Conservation (phyloP, 2,888 invertebrate species). For the Hirtodrosophila confusa region DNA sequence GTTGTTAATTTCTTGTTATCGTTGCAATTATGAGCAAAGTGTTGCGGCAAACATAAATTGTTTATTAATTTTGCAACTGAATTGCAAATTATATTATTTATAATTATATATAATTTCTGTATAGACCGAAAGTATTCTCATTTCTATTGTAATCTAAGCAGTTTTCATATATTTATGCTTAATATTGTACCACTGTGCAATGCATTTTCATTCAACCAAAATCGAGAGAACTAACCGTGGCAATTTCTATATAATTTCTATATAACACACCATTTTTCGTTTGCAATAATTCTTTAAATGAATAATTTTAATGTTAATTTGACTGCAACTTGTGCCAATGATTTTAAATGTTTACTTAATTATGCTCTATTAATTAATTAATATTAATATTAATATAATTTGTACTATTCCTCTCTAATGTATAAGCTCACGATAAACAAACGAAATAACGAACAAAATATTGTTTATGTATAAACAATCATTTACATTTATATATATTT, state of each 20-base stretch:
- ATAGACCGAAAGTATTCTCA: constrained; percentile 67
- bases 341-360: constrained; percentile 68
- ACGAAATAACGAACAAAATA: constrained; percentile 32
- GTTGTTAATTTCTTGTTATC: constrained; percentile 40
- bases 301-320: constrained; percentile 67
- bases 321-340: constrained; percentile 84
- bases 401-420: constrained; percentile 17
- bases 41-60: constrained; percentile 29
- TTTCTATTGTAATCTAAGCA: neutral
- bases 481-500: constrained; percentile 26
- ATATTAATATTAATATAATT: constrained; percentile 42
- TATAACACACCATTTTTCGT: constrained; percentile 16
- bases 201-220: constrained; percentile 22
- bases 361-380: constrained; percentile 60
- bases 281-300: constrained; percentile 39
- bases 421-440: constrained; percentile 49
- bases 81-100: constrained; percentile 29
- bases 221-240: constrained; percentile 18
- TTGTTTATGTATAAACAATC: constrained; percentile 11
- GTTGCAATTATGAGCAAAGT: constrained; percentile 51
- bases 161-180: constrained; percentile 12
- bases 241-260: constrained; percentile 23
- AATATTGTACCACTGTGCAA: constrained; percentile 40
- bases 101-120: constrained; percentile 20
- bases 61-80: constrained; percentile 36